Conservation (phyloP, 2,113 vertebrate genomes). For the Phyllostomus hastatus region DNA sequence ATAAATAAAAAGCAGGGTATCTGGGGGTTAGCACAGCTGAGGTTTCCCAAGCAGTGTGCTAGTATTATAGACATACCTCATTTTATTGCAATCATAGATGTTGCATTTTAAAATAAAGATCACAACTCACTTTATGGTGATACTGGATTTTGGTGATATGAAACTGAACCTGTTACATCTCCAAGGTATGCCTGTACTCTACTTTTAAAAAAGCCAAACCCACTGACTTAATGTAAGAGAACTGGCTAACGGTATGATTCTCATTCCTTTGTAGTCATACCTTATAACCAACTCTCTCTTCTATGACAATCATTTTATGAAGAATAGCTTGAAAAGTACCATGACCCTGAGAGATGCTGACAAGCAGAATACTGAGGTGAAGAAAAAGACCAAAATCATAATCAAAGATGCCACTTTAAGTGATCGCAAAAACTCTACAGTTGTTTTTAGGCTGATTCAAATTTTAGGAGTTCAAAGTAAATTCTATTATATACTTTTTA, state of each 20-base stretch:
- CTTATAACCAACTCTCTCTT: not conserved
- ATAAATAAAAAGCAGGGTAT: constrained; percentile 8
- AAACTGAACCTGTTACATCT: not conserved
- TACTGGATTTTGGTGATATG: not conserved
- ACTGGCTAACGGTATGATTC: not conserved
- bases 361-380: not conserved
- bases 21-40: not conserved
- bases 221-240: not conserved
- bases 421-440: not conserved
- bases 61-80: not conserved
- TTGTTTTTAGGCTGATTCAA: not conserved
- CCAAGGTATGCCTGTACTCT: not conserved
- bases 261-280: not conserved
- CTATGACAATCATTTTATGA: not conserved
- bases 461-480: constrained; percentile 9
- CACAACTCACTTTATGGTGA: not conserved
- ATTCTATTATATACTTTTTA: not conserved
- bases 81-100: not conserved
- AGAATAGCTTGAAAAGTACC: not conserved
- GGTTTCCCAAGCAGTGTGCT: not conserved
- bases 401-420: not conserved
- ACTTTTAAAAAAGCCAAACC: not conserved
- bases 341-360: not conserved
- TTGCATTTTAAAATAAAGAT: not conserved
- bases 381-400: not conserved